Evolutionary conservation across 1,140 invertebrate genomes (phyloP), one percentile per base, ranked within the genome.

Genomic region (Calephelis virginiensis): DNA sequence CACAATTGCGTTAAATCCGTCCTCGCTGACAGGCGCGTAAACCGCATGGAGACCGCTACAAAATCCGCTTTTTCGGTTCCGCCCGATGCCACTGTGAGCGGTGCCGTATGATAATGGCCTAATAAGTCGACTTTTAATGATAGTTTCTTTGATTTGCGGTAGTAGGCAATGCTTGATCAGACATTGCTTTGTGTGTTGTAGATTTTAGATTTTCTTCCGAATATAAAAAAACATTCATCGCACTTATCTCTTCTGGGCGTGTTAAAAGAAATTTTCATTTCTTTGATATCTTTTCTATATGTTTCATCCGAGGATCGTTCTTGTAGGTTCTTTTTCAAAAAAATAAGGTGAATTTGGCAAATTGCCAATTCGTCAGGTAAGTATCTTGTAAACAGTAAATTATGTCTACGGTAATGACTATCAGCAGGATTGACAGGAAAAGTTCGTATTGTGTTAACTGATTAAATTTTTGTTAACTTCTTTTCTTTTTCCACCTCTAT

Each of bases 231-330:
- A 64, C 66, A 43, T 61, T 6, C 38, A 49, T 49, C 12, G 12
- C 61, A 63, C 47, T 48, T 63, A 53, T 67, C 61, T 8, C 61
- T 62, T 61, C 61, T 61, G 17, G 69, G 64, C 61, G 49, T 60
- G 38, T 70, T 8, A 48, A 67, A 60, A 43, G 49, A 66, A 43
- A 70, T 67, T 63, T 70, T 67, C 46, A 70, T 17, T 63, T 63
- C 37, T 70, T 70, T 70, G 14, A 70, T 60, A n/a, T 60, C 47
- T 60, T 63, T 59, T n/a, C 63, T 66, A 38, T 70, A 62, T 56
- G 56, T 14, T 66, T 63, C 60, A 46, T 53, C 50, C 5, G 59
- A 49, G 62, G 48, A 70, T 66, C 62, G 61, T 53, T 45, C 53
- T 56, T 59, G 37, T 47, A 64, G 49, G 17, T 70, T 10, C 47